A percentile compares a stretch with the other conserved stretches of the same genome.
These are phyloP conservation scores for Micronycteris hirsuta DNA, from an alignment of 2,113 vertebrate genomes.

Conservation along the genomic window DNA sequence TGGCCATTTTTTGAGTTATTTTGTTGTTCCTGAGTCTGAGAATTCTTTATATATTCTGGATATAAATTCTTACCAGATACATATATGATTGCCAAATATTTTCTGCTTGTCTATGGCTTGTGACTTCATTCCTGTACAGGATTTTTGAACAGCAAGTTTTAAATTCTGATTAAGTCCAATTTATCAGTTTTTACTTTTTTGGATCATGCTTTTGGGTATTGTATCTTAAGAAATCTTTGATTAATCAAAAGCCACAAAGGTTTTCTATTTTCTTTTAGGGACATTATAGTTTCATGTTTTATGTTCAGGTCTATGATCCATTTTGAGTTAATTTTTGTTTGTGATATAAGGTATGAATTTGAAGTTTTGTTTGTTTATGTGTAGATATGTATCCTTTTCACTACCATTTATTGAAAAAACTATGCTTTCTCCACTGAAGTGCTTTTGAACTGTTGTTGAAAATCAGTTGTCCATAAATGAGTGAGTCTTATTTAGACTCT, in stretches of 20 bases:
- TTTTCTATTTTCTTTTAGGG: not conserved
- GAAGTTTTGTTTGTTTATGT: not conserved
- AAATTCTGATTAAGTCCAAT: not conserved
- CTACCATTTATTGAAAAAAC: not conserved
- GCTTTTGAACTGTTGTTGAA: not conserved
- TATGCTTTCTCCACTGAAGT: not conserved
- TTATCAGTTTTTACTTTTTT: not conserved
- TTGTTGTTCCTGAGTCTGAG: not conserved
- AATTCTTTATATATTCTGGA: slow-evolving; percentile 17
- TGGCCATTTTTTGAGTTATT: not conserved
- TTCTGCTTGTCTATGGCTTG: not conserved
- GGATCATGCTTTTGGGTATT: not conserved
- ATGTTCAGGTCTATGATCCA: not conserved
- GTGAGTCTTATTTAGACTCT: not conserved
- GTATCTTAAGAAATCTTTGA: not conserved
- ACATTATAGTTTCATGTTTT: not conserved
- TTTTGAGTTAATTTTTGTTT: not conserved
- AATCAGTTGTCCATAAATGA: not conserved
- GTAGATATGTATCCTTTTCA: not conserved
- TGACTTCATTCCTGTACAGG: not conserved
- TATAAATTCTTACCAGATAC: not conserved
- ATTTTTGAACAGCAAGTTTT: not conserved
- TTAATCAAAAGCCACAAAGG: not conserved
- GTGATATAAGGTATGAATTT: not conserved
- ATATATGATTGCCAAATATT: not conserved